Evolutionary conservation across 2,113 vertebrate genomes (phyloP).

Genomic region (Atrichornis clamosus): DNA sequence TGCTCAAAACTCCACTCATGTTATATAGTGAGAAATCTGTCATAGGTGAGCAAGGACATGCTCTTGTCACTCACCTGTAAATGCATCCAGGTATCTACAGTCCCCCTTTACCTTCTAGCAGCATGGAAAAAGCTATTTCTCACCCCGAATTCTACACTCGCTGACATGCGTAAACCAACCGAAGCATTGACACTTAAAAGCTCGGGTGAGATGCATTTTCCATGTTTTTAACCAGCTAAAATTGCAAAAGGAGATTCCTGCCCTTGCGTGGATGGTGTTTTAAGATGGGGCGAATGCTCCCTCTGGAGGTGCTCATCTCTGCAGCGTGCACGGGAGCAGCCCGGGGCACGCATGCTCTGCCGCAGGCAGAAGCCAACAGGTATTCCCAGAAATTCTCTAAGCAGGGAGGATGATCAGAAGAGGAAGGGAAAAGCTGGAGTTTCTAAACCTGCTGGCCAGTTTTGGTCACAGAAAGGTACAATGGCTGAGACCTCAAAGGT

Average conservation of each 20-base stretch:
- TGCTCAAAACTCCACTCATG: neutral
- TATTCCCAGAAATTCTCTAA: neutral
- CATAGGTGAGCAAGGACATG: neutral
- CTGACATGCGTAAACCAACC: neutral
- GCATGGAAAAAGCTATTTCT: neutral
- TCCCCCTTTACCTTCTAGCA: neutral
- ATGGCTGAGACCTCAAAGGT: neutral
- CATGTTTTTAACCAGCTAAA: neutral
- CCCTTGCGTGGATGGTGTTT: neutral
- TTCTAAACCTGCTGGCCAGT: neutral
- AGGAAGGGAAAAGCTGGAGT: neutral
- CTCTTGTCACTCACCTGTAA: rapidly evolving
- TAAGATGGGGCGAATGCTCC: slow-evolving; percentile 13
- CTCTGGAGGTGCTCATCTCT: slow-evolving; percentile 30
- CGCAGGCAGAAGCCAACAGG: neutral
- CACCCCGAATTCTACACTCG: rapidly evolving
- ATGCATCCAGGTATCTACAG: neutral
- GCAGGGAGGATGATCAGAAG: neutral
- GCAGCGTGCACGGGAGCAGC: neutral
- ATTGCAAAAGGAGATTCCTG: neutral
- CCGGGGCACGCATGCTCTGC: rapidly evolving
- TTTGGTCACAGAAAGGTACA: neutral
- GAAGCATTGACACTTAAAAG: neutral
- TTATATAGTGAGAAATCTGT: neutral
- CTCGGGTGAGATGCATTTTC: neutral